Conservation (phyloP, 2,888 invertebrate genomes). For the Agrenia bidenticulata region DNA sequence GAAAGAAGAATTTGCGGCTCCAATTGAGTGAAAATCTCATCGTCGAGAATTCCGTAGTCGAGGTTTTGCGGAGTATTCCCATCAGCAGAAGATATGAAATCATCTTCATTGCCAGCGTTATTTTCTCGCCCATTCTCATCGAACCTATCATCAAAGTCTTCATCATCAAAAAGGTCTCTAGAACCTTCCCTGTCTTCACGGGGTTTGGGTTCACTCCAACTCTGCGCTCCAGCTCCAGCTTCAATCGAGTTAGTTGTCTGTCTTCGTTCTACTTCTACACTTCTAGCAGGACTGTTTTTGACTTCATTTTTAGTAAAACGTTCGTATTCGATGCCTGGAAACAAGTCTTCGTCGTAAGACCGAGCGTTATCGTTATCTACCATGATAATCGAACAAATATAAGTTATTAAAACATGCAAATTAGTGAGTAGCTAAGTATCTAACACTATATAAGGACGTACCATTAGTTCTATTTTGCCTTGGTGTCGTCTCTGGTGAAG, state of each 20-base stretch:
- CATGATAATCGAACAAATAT: no score
- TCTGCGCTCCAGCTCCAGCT: background rate
- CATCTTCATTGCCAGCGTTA: no score
- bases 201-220: background rate
- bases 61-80: background rate
- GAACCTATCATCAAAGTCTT: slow-evolving; percentile 22
- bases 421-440: no score
- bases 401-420: no score
- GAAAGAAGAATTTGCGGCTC: background rate
- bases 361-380: background rate
- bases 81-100: no score
- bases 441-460: no score
- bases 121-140: background rate
- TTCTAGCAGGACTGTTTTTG: background rate
- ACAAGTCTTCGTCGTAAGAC: background rate
- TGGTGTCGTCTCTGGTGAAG: no score
- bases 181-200: slow-evolving; percentile 15
- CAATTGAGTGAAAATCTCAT: background rate
- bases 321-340: background rate
- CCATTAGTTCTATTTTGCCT: no score
- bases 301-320: background rate
- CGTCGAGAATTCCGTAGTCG: background rate
- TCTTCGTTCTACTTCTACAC: background rate
- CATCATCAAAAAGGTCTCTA: slow-evolving; percentile 24
- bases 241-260: background rate